Conservation (phyloP, 2,888 invertebrate genomes). For the Metalampra italica region DNA sequence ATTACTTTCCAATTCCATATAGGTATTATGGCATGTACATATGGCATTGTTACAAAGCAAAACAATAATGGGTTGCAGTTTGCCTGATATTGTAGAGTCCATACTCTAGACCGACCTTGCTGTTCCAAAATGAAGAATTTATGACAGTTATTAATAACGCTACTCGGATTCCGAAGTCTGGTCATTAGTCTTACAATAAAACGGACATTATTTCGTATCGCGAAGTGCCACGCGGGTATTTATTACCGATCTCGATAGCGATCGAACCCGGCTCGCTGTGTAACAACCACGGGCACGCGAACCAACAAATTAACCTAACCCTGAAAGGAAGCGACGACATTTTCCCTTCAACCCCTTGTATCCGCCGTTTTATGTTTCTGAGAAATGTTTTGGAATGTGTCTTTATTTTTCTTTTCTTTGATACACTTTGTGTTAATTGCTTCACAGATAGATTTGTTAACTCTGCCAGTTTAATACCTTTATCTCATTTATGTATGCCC, state of each 20-base stretch:
- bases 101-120: no score
- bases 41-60: no score
- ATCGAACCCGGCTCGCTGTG: conserved; percentile 28
- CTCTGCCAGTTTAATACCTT: no score
- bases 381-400: background rate
- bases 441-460: no score
- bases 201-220: conserved; percentile 1
- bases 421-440: no score
- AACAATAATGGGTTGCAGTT: no score
- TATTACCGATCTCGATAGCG: conserved; percentile 32
- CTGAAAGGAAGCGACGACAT: conserved; percentile 16
- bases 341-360: conserved; percentile 9
- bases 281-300: conserved; percentile 49
- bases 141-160: no score
- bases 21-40: no score
- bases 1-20: no score
- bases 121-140: no score
- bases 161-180: background rate
- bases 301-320: conserved; percentile 27
- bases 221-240: conserved; percentile 30
- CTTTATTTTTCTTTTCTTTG: background rate
- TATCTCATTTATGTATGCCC: no score
- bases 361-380: conserved; percentile 5
- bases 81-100: background rate
- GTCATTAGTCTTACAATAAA: background rate